phyloP scores from a whole-genome alignment of 2,113 vertebrate genomes.

The Odocoileus hemionus region DNA sequence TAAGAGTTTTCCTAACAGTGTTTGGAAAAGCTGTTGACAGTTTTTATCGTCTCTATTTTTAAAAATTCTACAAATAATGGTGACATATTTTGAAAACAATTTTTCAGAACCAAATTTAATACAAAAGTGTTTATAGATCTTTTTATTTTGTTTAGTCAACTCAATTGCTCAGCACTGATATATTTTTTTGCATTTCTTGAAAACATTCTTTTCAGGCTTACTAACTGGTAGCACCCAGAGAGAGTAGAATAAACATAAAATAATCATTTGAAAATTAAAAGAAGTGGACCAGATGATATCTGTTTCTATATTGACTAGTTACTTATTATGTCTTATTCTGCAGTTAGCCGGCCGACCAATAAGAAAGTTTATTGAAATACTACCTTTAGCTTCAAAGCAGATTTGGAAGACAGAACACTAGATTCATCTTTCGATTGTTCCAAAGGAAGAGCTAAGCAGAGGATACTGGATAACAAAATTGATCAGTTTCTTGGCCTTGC shows the following conservation, averaged over 20 bases:
- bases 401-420: not conserved
- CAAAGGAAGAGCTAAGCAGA: not conserved
- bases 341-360: not conserved
- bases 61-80: not conserved
- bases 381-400: not conserved
- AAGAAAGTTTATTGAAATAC: not conserved
- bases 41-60: not conserved
- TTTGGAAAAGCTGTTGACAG: conserved; percentile 9
- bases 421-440: not conserved
- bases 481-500: not conserved
- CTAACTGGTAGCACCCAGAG: not conserved
- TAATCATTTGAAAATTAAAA: conserved; percentile 12
- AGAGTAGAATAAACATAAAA: not conserved
- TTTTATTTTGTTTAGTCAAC: not conserved
- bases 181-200: conserved; percentile 12
- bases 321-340: not conserved
- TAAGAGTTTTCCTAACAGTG: conserved; percentile 17
- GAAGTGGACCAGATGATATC: not conserved
- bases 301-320: not conserved
- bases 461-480: not conserved
- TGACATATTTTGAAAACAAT: conserved; percentile 4
- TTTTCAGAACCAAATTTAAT: conserved; percentile 44
- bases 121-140: not conserved
- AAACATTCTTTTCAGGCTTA: conserved; percentile 12
- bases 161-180: not conserved